These are phyloP conservation scores for Columba guinea DNA, from an alignment of 2,797 vertebrate genomes.

Conservation along the genomic window DNA sequence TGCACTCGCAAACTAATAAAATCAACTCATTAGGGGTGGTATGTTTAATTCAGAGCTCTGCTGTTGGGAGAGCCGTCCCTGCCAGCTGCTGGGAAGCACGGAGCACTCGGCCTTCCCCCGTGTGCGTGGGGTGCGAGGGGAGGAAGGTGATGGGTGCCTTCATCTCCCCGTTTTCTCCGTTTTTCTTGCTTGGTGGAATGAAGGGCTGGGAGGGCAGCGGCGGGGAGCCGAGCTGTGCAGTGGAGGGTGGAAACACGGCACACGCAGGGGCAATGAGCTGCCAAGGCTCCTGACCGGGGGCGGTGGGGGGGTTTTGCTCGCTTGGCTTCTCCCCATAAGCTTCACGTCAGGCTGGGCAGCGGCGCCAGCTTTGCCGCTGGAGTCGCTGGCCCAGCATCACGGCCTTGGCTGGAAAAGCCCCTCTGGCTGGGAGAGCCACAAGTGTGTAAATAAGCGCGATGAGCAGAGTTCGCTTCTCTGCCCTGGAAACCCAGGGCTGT, in stretches of 20 bases:
- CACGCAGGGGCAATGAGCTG: background rate
- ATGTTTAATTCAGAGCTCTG: slow-evolving; percentile 73
- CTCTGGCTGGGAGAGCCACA: slow-evolving; percentile 42
- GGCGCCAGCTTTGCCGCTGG: background rate
- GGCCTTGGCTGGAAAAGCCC: slow-evolving; percentile 45
- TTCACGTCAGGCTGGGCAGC: slow-evolving; percentile 19
- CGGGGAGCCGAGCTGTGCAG: background rate
- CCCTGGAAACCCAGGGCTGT: background rate
- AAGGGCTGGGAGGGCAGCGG: background rate
- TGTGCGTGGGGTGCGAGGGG: rapidly evolving
- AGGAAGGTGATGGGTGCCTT: background rate
- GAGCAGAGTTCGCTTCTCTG: background rate
- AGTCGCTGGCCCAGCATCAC: background rate
- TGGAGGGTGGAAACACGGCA: background rate
- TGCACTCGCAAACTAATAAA: slow-evolving; percentile 78
- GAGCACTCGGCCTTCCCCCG: background rate
- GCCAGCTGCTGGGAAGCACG: slow-evolving; percentile 25
- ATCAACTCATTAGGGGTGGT: slow-evolving; percentile 79
- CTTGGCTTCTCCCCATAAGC: slow-evolving; percentile 62
- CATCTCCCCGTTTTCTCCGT: rapidly evolving
- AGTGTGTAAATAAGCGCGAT: slow-evolving; percentile 37
- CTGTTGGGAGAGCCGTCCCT: slow-evolving; percentile 54
- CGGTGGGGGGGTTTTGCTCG: background rate
- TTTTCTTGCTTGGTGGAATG: background rate
- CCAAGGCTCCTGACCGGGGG: background rate